Evolutionary conservation across 2,113 vertebrate species (phyloP).

Genomic region (Pollachius pollachius): DNA sequence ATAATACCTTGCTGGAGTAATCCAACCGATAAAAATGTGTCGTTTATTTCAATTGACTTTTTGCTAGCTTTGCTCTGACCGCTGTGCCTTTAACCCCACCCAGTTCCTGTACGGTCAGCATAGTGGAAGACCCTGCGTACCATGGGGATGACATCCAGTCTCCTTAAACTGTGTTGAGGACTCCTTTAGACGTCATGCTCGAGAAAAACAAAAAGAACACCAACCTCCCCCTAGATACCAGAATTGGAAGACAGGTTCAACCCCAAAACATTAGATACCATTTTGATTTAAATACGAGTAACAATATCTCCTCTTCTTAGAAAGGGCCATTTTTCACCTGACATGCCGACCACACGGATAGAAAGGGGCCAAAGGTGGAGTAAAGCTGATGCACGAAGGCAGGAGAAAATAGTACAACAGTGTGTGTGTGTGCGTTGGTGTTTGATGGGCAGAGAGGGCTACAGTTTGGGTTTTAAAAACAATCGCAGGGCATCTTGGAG

Average conservation of each 20-base stretch:
- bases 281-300: background rate
- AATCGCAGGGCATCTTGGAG: too few species aligned
- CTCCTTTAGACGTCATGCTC: slow-evolving; percentile 21
- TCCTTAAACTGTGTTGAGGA: slow-evolving; percentile 26
- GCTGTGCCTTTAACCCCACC: too few species aligned
- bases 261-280: slow-evolving; percentile 1
- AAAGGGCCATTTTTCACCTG: slow-evolving; percentile 12
- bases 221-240: slow-evolving; percentile 27
- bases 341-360: slow-evolving; percentile 32
- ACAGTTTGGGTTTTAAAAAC: too few species aligned
- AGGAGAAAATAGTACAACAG: background rate
- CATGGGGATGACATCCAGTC: background rate
- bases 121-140: too few species aligned
- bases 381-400: background rate
- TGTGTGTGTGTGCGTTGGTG: too few species aligned
- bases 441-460: too few species aligned
- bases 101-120: too few species aligned
- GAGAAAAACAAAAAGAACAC: too few species aligned
- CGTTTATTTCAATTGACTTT: too few species aligned
- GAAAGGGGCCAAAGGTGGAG: too few species aligned
- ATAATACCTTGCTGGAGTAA: background rate
- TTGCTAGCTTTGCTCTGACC: too few species aligned
- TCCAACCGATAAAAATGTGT: too few species aligned
- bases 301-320: slow-evolving; percentile 7
- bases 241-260: slow-evolving; percentile 35